Conservation (phyloP, 2,888 invertebrate genomes). For the Caenorhabditis uteleia region DNA sequence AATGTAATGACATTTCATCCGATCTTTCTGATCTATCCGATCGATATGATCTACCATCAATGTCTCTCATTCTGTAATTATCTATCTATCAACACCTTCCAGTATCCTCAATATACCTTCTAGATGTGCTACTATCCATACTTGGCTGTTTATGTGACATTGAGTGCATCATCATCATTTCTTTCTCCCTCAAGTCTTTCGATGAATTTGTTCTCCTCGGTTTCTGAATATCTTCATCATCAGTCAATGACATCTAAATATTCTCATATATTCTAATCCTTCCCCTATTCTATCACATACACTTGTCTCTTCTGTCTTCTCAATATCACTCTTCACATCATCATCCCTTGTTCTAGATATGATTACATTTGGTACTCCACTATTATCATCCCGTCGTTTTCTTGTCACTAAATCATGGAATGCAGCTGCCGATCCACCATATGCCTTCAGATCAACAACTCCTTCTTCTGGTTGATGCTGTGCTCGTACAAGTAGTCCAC, state of each 20-base stretch:
- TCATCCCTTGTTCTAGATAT: constrained; percentile 52
- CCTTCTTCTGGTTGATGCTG: constrained; percentile 47
- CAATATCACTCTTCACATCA: constrained; percentile 56
- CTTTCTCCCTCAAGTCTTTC: constrained; percentile 25
- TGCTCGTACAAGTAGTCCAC: constrained; percentile 60
- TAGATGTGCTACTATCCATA: constrained; percentile 52
- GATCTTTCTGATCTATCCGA: constrained; percentile 61
- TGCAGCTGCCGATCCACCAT: constrained; percentile 45
- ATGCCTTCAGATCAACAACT: constrained; percentile 48
- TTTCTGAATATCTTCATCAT: constrained; percentile 54
- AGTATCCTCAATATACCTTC: constrained; percentile 16
- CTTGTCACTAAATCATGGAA: constrained; percentile 41
- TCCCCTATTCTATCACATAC: constrained; percentile 26
- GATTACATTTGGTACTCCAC: constrained; percentile 50
- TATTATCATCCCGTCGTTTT: constrained; percentile 11
- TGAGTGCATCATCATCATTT: constrained; percentile 42
- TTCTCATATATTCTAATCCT: too few species aligned
- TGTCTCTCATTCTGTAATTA: constrained; percentile 28
- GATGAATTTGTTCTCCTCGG: constrained; percentile 12
- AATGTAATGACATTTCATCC: constrained; percentile 67
- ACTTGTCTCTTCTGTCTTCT: constrained; percentile 60
- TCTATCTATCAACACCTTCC: not conserved
- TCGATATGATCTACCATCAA: constrained; percentile 63
- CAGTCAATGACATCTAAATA: constrained; percentile 57
- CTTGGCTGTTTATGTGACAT: constrained; percentile 54